These are phyloP conservation scores for Struthio camelus DNA, from an alignment of 2,113 vertebrate genomes.

Conservation along the genomic window DNA sequence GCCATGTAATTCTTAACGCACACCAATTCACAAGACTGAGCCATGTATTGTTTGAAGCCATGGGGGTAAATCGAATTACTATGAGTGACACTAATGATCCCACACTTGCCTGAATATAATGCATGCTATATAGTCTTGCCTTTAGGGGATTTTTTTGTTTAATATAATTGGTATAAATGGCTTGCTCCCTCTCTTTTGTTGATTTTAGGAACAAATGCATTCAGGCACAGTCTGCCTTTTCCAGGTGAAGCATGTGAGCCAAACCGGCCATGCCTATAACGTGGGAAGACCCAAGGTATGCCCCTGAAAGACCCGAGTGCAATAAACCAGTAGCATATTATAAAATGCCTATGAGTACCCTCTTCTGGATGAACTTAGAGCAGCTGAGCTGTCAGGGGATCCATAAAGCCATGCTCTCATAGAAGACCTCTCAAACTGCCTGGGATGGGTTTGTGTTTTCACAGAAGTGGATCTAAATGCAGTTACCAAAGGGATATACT, in stretches of 20 bases:
- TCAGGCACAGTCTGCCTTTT: constrained; percentile 51
- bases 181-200: constrained; percentile 30
- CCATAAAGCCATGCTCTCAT: not conserved
- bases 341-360: not conserved
- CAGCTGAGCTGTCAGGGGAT: not conserved
- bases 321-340: not conserved
- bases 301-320: not conserved
- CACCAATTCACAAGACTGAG: constrained; percentile 23
- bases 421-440: not conserved
- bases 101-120: constrained; percentile 48
- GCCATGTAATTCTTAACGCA: not conserved
- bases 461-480: not conserved
- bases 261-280: not conserved
- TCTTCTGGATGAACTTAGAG: constrained; percentile 17
- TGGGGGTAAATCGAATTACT: constrained; percentile 53
- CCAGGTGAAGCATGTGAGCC: constrained; percentile 33
- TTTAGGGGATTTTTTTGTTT: constrained; percentile 15
- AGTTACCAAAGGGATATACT: not conserved
- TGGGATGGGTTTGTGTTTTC: not conserved
- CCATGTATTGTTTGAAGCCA: constrained; percentile 50
- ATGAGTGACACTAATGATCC: constrained; percentile 51
- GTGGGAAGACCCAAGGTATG: constrained; percentile 7
- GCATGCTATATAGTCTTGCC: not conserved
- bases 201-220: constrained; percentile 39
- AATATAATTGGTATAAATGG: constrained; percentile 30